Conservation (phyloP, 2,797 vertebrate genomes). For the Pelochelys cantorii region DNA sequence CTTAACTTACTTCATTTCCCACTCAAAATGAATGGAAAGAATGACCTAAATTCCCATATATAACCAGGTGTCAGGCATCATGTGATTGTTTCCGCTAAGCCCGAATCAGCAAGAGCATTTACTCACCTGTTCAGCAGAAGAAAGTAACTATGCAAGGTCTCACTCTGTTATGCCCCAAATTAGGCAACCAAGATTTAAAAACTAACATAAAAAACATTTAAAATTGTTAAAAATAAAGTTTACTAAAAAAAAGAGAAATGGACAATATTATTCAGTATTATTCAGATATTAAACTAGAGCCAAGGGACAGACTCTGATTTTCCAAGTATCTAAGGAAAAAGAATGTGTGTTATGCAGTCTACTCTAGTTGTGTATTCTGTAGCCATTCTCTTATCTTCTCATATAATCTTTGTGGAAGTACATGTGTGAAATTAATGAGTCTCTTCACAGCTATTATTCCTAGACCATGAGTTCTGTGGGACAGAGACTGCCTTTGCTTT, state of each 20-base stretch:
- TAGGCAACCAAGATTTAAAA: not conserved
- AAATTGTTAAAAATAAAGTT: not conserved
- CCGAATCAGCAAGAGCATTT: not conserved
- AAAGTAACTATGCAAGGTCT: not conserved
- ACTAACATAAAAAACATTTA: not conserved
- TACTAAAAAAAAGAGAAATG: not conserved
- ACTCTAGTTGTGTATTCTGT: not conserved
- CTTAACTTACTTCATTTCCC: constrained; percentile 19
- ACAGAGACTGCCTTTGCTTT: not conserved
- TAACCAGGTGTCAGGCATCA: not conserved
- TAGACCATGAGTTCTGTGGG: not conserved
- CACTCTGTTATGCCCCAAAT: not conserved
- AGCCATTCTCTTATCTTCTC: not conserved
- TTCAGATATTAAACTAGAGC: not conserved
- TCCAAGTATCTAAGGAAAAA: not conserved
- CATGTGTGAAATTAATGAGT: not conserved
- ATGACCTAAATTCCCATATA: constrained; percentile 42
- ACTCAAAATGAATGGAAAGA: constrained; percentile 36
- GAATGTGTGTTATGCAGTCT: not conserved
- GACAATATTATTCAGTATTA: not conserved
- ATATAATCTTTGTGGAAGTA: not conserved
- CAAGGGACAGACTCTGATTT: not conserved
- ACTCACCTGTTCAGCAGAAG: not conserved
- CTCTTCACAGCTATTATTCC: not conserved
- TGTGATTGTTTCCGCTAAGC: not conserved